Evolutionary conservation across 2,113 vertebrate genomes (phyloP).

Genomic region (Notarius lentiginosus): DNA sequence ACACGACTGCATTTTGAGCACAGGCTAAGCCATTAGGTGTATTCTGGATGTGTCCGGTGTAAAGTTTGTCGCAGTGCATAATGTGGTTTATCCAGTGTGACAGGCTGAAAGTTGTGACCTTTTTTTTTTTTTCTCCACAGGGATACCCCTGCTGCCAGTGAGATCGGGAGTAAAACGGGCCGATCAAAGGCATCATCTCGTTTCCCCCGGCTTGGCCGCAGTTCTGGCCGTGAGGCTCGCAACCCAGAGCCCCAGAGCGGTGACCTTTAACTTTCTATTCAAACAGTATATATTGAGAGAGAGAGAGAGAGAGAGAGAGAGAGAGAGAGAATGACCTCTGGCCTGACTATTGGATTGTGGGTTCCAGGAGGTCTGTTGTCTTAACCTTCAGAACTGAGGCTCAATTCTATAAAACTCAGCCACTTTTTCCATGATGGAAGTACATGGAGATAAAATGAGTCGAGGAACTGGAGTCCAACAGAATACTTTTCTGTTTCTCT

Average conservation of each 20-base stretch:
- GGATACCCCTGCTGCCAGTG: conserved; percentile 78
- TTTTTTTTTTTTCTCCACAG: conserved; percentile 63
- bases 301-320: no score
- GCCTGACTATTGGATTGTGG: conserved; percentile 36
- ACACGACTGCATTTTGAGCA: neutral
- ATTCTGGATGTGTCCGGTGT: neutral
- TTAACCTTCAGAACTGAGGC: conserved; percentile 22
- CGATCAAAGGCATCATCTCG: conserved; percentile 78
- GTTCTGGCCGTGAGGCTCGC: conserved; percentile 78
- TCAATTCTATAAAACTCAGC: neutral
- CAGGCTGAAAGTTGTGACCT: neutral
- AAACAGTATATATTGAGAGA: neutral
- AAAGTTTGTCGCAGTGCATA: neutral
- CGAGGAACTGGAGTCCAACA: conserved; percentile 33
- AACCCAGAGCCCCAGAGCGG: conserved; percentile 93
- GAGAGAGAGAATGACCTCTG: conserved; percentile 1
- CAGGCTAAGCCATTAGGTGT: neutral
- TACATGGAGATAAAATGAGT: conserved; percentile 46
- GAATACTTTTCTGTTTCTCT: conserved; percentile 42
- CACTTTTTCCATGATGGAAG: conserved; percentile 40
- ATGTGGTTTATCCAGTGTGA: neutral
- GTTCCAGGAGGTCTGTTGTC: conserved; percentile 6
- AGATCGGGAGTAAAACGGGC: conserved; percentile 75
- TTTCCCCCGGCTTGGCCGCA: conserved; percentile 85
- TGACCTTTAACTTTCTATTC: conserved; percentile 81